Evolutionary conservation across 37 sponge, comb jelly and placozoan species (phyloP), one percentile per base, ranked within the genome.

Genomic region (Axinella damicornis): DNA sequence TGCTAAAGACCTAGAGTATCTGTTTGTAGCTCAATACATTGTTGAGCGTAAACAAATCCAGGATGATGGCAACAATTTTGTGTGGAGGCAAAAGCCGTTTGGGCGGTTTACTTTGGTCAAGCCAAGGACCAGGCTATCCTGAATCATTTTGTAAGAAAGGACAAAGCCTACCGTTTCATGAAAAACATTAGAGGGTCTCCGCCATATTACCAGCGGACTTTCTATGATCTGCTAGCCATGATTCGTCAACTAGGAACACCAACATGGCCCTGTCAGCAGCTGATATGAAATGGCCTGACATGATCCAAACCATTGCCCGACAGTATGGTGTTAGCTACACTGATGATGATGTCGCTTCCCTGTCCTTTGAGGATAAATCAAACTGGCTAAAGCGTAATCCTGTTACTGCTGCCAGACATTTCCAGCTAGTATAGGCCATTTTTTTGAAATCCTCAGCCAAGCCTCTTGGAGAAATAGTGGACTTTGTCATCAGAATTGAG

Each of bases 401-500:
- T 25, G 78, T 78, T 1, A 85, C 86, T 38, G 61, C 79, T 36
- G 86, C 78, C 40, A 64, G 86, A 52, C 71, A 78, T 15, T 78
- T 78, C 36, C 79, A 85, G 77, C 55, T 25, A 79, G 16, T 46
- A 69, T 0, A 69, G 57, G 6, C 54, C 61, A 37, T 85, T 85
- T 55, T 74, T 85, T 65, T 78, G 2, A 78, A 78, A 24, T 40
- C 25, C 41, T 14, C n/a, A 34, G 78, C 78, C 4, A 78, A 78
- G 1, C 78, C 78, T 34, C 6, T 85, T 30, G 79, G 79, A 25
- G 69, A 69, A 15, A 12, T 85, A n/a, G 46, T 30, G 4, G 73
- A 78, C n/a, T 85, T 62, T 85, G 78, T 53, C 33, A 85, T 85
- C 1, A 54, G 86, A 59, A 70, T 77, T 52, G 86, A 85, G 34